Base-by-base conservation (phyloP, 2,797 vertebrate genomes). In the Novumbra hubbsi region DNA sequence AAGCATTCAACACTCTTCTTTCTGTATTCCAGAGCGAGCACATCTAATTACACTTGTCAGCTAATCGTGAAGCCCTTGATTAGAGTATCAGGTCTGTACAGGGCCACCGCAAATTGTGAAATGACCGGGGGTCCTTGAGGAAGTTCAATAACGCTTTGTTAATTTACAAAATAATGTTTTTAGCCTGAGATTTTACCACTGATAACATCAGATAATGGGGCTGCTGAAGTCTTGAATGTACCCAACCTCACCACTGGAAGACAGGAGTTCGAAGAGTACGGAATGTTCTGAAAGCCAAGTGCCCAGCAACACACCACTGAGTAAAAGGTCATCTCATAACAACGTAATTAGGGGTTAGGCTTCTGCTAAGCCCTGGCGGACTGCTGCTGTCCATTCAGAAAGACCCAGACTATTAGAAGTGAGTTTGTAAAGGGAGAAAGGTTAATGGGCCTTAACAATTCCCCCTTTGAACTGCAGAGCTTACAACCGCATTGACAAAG, bases 311-410 rank as follows among this genome's bases (percentile, higher is more conserved):
- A 57, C 28, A 21, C 11, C 17, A 21, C 24, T 7, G 28, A 28
- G 7, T 34, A 16, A 21, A 62, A 70, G 57, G 60, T 66, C 11
- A 55, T 55, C 68, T 60, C 62, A 24, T 41, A 68, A 68, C 45
- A 27, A 64, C 9, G 52, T 57, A 52, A 63, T 45, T 50, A 21
- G 12, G 30, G 69, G 30, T 34, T 70, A 8, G 49, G 17, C 49
- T 34, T 30, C 69, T 52, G 48, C 19, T 11, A 21, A n/a, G 65
- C 19, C 5, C 19, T 16, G 38, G 28, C 67, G 9, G 14, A n/a
- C 19, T 45, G 28, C 45, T 64, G 30, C 24, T 16, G 66, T 17
- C 1, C 67, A 50, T 16, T 34, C 21, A 8, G 14, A 14, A 52
- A 70, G 66, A 15, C 24, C 16, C 6, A 11, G 9, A 16, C 41